Percentiles rank a stretch among this genome's conserved stretches.
phyloP scores from a whole-genome alignment of 2,113 vertebrate species.

The Sinocyclocheilus grahami region DNA sequence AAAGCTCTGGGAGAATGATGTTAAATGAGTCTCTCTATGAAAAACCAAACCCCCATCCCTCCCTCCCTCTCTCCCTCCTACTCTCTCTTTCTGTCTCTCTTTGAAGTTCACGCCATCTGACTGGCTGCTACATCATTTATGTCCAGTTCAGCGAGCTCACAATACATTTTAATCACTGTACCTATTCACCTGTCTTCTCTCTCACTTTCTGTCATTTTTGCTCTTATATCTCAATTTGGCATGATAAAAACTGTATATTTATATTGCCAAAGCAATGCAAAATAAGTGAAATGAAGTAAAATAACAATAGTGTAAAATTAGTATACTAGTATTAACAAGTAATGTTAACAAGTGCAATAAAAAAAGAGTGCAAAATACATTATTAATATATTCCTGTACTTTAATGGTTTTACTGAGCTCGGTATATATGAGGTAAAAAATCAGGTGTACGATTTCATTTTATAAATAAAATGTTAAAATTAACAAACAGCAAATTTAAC shows the following conservation, averaged over 20 bases:
- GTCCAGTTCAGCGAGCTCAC: slow-evolving; percentile 16
- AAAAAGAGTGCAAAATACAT: too few relatives aligned
- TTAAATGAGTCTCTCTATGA: slow-evolving; percentile 34
- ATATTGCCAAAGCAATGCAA: neutral
- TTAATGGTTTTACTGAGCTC: too few relatives aligned
- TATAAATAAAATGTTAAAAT: too few relatives aligned
- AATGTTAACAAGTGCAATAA: too few relatives aligned
- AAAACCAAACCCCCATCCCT: neutral
- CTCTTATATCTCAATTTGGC: neutral
- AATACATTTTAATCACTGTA: slow-evolving; percentile 34
- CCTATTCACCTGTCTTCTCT: neutral
- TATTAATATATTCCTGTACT: too few relatives aligned
- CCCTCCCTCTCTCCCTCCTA: too few relatives aligned
- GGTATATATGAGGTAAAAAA: too few relatives aligned
- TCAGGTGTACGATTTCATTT: too few relatives aligned
- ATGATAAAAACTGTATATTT: neutral
- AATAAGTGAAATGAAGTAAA: neutral
- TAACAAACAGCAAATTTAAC: too few relatives aligned
- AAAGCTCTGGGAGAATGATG: slow-evolving; percentile 23
- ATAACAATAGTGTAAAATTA: neutral
- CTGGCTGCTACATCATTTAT: slow-evolving; percentile 30
- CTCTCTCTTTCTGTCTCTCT: slow-evolving; percentile 4
- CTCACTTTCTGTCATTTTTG: neutral
- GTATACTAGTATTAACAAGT: too few relatives aligned
- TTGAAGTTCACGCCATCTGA: slow-evolving; percentile 4